Conservation (phyloP, 1,140 invertebrate genomes). For the Lycorma delicatula region DNA sequence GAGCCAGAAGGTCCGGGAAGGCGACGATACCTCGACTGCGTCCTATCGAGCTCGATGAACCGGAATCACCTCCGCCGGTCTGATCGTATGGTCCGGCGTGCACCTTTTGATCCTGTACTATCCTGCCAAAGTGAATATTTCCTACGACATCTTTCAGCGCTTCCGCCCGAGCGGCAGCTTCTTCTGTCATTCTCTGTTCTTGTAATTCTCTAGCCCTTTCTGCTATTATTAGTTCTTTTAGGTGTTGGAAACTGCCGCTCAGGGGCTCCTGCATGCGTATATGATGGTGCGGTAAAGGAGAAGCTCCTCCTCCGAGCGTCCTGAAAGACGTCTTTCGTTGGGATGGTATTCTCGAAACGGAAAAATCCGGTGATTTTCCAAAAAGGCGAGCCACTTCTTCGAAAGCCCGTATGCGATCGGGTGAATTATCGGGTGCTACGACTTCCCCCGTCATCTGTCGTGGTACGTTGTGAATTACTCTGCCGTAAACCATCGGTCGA, state of each 20-base stretch:
- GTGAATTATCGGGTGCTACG: constrained; percentile 34
- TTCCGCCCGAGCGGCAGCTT: constrained; percentile 47
- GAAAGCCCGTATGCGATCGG: constrained; percentile 34
- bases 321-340: constrained; percentile 29
- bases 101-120: not conserved
- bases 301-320: constrained; percentile 27
- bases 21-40: too few relatives aligned
- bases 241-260: constrained; percentile 52
- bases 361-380: too few relatives aligned
- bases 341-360: constrained; percentile 26
- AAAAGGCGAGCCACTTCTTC: constrained; percentile 36
- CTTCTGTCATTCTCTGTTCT: constrained; percentile 50
- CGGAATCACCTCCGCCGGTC: too few relatives aligned
- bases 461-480: constrained; percentile 49
- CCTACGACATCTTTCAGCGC: constrained; percentile 43
- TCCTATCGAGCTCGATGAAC: too few relatives aligned
- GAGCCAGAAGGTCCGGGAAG: too few relatives aligned
- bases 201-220: constrained; percentile 58
- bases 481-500: constrained; percentile 46
- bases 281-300: constrained; percentile 21
- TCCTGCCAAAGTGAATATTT: not conserved
- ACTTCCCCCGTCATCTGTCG: constrained; percentile 37
- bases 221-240: constrained; percentile 43
- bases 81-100: too few relatives aligned
- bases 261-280: constrained; percentile 37